Evolutionary conservation across 2,797 vertebrate species (phyloP).

Genomic region (Anomalospiza imberbis): DNA sequence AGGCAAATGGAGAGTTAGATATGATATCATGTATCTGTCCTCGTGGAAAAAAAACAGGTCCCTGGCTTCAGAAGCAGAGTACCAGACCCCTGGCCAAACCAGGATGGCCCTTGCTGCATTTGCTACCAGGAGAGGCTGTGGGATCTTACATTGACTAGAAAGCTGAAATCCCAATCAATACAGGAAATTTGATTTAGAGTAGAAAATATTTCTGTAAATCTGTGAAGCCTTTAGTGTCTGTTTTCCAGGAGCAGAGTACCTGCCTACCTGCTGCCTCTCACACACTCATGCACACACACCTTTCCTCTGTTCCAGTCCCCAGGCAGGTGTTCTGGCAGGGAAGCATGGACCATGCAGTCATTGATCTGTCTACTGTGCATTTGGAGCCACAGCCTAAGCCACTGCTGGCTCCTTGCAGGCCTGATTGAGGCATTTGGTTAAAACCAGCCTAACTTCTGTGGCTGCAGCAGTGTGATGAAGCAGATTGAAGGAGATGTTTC

Average conservation of each 20-base stretch:
- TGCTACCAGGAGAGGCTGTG: not conserved
- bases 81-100: not conserved
- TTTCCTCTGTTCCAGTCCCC: not conserved
- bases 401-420: not conserved
- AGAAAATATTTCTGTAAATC: not conserved
- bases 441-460: not conserved
- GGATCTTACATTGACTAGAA: not conserved
- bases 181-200: not conserved
- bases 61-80: not conserved
- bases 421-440: not conserved
- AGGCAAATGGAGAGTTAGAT: not conserved
- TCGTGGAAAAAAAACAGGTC: not conserved
- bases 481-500: not conserved
- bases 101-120: not conserved
- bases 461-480: not conserved
- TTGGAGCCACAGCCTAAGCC: not conserved
- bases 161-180: not conserved
- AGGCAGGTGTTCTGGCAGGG: not conserved
- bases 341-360: not conserved
- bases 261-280: fast-evolving
- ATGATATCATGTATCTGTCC: not conserved
- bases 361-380: fast-evolving
- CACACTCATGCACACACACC: fast-evolving
- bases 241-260: not conserved
- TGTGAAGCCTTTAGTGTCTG: not conserved